Base-by-base conservation (phyloP, 2,888 invertebrate genomes). In the Ophioninae sp. region DNA sequence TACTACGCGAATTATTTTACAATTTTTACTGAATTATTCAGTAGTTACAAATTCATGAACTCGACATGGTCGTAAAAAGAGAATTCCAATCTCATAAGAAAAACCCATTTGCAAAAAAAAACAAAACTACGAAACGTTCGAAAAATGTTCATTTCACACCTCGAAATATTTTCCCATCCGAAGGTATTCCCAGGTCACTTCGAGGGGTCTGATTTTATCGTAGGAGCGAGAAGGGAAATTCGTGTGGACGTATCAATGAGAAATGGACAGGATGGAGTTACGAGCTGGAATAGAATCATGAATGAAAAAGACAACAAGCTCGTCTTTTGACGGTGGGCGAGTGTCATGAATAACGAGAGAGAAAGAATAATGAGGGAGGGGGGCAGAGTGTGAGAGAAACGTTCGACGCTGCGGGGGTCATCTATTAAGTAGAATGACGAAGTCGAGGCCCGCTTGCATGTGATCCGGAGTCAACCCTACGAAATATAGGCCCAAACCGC, bases 381-480 rank as follows among this genome's bases (percentile, higher is more conserved):
- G 68, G 51, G 20, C 2, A 51, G 20, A 79, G 77, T 72, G 73
- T 77, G 83, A 74, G 73, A 69, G 77, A 77, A 71, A 72, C 77
- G 56, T 85, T 85, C 75, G 81, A 85, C 85, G 79, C 85, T 23
- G 64, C 79, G 73, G 80, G 83, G 75, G 75, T 56, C 81, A 71
- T 75, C 86, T 86, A 87, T 87, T 87, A 87, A 86, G 71, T 84
- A 69, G 85, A 85, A 87, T 87, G 87, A 87, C 86, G 84, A 59
- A 63, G 79, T 76, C 77, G 67, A 84, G 71, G 81, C 61, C 59
- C 68, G 68, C 39, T 13, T 69, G 76, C 75, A 75, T 23, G 81
- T 37, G 56, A 73, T 76, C 69, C 68, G 10, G 1, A 8, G 13
- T 10, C 75, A 80, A 77, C 80, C 85, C 83, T 86, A 71, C 85